phyloP scores from a whole-genome alignment of 2,888 invertebrate species.

The Tipula vernalis region DNA sequence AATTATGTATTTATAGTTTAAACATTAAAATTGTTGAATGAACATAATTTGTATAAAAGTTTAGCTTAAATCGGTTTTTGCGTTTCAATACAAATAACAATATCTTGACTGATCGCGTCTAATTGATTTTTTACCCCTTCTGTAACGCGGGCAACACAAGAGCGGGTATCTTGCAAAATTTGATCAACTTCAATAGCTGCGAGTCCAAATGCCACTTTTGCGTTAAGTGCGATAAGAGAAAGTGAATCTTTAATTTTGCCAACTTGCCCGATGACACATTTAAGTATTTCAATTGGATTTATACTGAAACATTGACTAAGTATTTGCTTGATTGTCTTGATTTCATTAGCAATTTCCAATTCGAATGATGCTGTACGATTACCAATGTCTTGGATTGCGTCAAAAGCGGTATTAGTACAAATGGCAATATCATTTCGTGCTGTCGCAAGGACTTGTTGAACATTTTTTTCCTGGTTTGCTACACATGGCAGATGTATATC shows the following conservation, averaged over 20 bases:
- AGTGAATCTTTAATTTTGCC: not conserved
- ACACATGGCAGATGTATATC: not conserved
- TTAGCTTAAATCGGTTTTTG: not conserved
- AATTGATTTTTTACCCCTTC: not conserved
- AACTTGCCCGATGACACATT: not conserved
- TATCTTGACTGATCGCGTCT: not conserved
- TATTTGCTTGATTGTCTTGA: not conserved
- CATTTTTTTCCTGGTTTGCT: not conserved
- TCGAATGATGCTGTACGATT: not conserved
- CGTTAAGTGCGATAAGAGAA: not conserved
- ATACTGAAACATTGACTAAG: not conserved
- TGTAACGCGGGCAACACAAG: not conserved
- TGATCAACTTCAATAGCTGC: not conserved
- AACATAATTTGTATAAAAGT: not conserved
- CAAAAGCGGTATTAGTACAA: not conserved
- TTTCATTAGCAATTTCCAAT: not conserved
- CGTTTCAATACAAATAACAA: not conserved
- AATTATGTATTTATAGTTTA: not conserved
- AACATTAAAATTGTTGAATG: not conserved
- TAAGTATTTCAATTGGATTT: not conserved
- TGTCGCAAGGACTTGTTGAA: not conserved
- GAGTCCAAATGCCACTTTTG: not conserved
- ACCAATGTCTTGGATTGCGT: not conserved
- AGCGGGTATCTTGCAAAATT: not conserved
- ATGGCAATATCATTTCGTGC: not conserved